Evolutionary conservation across 1,140 invertebrate genomes (phyloP).

Genomic region (Aphaenogaster floridana): DNA sequence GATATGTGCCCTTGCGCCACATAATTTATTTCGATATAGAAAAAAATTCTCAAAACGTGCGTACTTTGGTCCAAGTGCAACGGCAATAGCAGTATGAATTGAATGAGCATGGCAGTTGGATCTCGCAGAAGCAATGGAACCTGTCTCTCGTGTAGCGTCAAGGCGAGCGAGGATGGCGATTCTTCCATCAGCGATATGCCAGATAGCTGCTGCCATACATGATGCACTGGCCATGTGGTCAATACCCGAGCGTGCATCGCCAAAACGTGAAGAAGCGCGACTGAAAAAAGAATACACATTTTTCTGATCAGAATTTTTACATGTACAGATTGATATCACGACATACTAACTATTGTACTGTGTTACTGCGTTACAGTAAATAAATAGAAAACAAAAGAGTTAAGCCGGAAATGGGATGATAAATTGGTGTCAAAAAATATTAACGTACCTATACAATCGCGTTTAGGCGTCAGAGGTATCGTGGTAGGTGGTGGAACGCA

Average conservation of each 20-base stretch:
- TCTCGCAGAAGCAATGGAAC: constrained; percentile 95
- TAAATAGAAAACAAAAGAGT: neutral
- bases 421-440: neutral
- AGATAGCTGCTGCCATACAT: constrained; percentile 89
- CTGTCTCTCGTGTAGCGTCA: constrained; percentile 88
- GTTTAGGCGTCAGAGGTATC: constrained; percentile 91
- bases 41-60: constrained; percentile 71
- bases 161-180: constrained; percentile 79
- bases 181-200: constrained; percentile 84
- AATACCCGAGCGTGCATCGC: constrained; percentile 93
- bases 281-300: constrained; percentile 85
- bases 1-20: neutral
- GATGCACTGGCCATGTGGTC: constrained; percentile 90
- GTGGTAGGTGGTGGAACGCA: constrained; percentile 87
- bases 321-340: constrained; percentile 18
- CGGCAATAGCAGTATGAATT: constrained; percentile 95
- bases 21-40: constrained; percentile 48
- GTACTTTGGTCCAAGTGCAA: constrained; percentile 94
- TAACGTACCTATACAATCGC: constrained; percentile 94
- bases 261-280: constrained; percentile 95
- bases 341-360: neutral
- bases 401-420: constrained; percentile 6
- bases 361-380: neutral
- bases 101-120: constrained; percentile 93
- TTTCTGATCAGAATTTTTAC: neutral